A percentile compares a stretch with the other conserved stretches of the same genome.
phyloP scores from a whole-genome alignment of 2,797 vertebrate genomes.

The Neosilurus hyrtlii region DNA sequence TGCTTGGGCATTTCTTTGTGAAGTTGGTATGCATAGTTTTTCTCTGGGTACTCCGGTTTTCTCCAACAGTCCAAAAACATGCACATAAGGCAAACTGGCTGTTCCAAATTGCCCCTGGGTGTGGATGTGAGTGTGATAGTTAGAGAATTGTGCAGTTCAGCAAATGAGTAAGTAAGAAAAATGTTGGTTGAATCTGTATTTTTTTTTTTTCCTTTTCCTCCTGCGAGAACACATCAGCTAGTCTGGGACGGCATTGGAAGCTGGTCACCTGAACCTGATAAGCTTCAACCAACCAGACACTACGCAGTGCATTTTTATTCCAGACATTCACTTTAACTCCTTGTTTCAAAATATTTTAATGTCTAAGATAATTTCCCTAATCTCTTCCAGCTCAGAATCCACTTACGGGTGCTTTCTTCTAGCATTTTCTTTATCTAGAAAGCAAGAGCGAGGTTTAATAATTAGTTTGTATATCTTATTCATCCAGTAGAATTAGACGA shows the following conservation, averaged over 20 bases:
- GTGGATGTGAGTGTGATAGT: too few relatives aligned
- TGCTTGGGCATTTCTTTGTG: too few relatives aligned
- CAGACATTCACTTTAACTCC: not conserved
- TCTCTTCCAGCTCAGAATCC: not conserved
- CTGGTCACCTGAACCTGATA: not conserved
- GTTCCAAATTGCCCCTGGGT: too few relatives aligned
- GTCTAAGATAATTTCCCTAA: not conserved
- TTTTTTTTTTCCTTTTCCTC: too few relatives aligned
- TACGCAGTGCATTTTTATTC: not conserved
- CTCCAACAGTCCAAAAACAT: too few relatives aligned
- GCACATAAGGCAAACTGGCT: too few relatives aligned
- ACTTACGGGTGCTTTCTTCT: not conserved
- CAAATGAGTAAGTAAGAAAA: too few relatives aligned
- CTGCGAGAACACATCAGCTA: too few relatives aligned
- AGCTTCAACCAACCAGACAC: not conserved
- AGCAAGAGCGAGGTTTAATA: slow-evolving; percentile 12
- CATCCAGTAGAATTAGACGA: not conserved
- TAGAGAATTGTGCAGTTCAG: too few relatives aligned
- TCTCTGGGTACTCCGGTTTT: too few relatives aligned
- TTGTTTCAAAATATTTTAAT: not conserved
- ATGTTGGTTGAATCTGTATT: too few relatives aligned
- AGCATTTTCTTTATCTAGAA: not conserved
- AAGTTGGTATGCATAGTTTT: too few relatives aligned
- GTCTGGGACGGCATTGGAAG: not conserved
- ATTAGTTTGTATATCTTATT: slow-evolving; percentile 10